Evolutionary conservation across 2,888 invertebrate species (phyloP).

Genomic region (Drosophila limbata): DNA sequence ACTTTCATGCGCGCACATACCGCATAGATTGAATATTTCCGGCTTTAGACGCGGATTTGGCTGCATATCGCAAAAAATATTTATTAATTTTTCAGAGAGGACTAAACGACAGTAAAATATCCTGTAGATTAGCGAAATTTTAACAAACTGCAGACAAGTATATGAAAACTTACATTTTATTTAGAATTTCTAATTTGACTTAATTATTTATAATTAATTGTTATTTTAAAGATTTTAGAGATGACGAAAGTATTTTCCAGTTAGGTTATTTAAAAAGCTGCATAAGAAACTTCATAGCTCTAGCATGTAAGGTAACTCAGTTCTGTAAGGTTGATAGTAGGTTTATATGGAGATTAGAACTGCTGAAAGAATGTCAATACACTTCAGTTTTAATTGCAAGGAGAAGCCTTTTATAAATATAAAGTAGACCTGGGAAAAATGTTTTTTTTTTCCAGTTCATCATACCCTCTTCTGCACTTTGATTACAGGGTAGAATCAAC

Average conservation of each 20-base stretch:
- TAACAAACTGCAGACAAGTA: too few relatives aligned
- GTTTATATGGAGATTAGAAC: too few relatives aligned
- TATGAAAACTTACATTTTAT: too few relatives aligned
- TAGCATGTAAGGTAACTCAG: neutral
- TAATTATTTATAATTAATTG: too few relatives aligned
- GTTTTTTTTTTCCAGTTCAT: rapidly evolving
- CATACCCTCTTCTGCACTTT: neutral
- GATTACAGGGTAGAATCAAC: conserved; percentile 17
- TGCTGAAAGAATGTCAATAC: neutral
- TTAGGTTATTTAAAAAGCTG: neutral
- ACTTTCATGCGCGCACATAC: conserved; percentile 50
- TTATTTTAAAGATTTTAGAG: too few relatives aligned
- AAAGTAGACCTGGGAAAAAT: neutral
- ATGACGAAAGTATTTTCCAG: neutral
- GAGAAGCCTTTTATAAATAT: neutral
- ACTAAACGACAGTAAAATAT: conserved; percentile 7
- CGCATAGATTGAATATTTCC: conserved; percentile 79
- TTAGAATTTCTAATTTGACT: too few relatives aligned
- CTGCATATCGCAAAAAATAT: conserved; percentile 46
- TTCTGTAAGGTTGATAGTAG: neutral
- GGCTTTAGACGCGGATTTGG: conserved; percentile 63
- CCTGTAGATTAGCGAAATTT: neutral
- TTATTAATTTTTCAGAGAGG: neutral
- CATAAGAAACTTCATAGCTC: too few relatives aligned
- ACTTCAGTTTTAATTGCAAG: neutral